phyloP scores from a whole-genome alignment of 1,140 invertebrate species.

The Aphelinus atriplicis region DNA sequence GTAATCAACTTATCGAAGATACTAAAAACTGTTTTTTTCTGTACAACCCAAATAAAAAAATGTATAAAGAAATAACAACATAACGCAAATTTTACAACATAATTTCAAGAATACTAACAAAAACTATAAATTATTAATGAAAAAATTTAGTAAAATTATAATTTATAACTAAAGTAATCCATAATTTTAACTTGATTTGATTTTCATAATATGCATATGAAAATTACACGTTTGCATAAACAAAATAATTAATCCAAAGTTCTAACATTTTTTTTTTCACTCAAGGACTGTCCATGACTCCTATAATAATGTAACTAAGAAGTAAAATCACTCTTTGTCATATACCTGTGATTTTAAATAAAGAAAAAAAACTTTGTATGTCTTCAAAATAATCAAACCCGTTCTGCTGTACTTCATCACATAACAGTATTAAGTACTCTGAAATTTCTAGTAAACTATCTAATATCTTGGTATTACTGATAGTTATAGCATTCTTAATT shows the following conservation, averaged over 20 bases:
- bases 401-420: too few relatives aligned
- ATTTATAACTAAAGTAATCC: too few relatives aligned
- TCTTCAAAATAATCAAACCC: neutral
- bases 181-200: too few relatives aligned
- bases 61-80: neutral
- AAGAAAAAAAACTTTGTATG: neutral
- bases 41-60: constrained; percentile 18
- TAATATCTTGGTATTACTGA: too few relatives aligned
- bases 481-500: too few relatives aligned
- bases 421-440: neutral
- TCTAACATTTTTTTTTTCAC: constrained; percentile 1
- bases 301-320: neutral
- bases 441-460: too few relatives aligned
- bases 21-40: neutral
- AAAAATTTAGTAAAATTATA: neutral
- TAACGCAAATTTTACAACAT: neutral
- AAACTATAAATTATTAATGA: neutral
- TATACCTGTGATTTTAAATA: constrained; percentile 17
- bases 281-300: constrained; percentile 16
- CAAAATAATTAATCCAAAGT: constrained; percentile 16
- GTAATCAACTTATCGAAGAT: neutral
- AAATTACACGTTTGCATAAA: neutral
- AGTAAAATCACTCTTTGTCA: constrained; percentile 11
- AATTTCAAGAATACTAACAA: constrained; percentile 7
- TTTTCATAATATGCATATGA: neutral